phyloP scores from a whole-genome alignment of 2,797 vertebrate species.

The Takifugu rubripes region DNA sequence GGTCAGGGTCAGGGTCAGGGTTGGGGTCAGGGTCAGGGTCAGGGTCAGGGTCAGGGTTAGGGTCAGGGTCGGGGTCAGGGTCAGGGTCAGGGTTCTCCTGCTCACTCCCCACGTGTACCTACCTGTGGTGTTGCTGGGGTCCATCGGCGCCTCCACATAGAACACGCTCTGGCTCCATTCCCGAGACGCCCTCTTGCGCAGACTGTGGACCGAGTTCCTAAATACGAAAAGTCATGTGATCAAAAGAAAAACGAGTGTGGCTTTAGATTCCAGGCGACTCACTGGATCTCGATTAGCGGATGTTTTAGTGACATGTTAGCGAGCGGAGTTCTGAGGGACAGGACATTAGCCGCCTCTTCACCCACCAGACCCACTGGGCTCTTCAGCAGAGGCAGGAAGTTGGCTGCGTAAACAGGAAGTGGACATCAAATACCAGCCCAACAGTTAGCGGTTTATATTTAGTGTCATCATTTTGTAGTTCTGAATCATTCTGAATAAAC shows the following conservation, averaged over 20 bases:
- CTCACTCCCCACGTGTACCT: background rate
- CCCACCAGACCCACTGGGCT: slow-evolving; percentile 86
- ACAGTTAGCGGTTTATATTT: too few relatives aligned
- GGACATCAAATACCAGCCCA: too few relatives aligned
- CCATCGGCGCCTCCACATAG: slow-evolving; percentile 42
- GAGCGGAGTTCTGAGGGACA: slow-evolving; percentile 67
- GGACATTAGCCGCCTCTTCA: slow-evolving; percentile 73
- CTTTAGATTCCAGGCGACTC: slow-evolving; percentile 12
- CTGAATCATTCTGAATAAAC: too few relatives aligned
- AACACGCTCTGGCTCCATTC: slow-evolving; percentile 70
- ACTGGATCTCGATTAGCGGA: slow-evolving; percentile 62
- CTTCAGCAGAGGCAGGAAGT: slow-evolving; percentile 82
- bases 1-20: too few relatives aligned
- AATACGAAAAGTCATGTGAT: slow-evolving; percentile 7
- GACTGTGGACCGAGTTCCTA: slow-evolving; percentile 85
- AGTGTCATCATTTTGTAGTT: too few relatives aligned
- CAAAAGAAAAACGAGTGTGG: background rate
- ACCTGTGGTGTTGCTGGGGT: background rate
- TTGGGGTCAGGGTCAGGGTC: too few relatives aligned
- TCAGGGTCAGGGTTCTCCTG: too few relatives aligned
- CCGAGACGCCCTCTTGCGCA: slow-evolving; percentile 74
- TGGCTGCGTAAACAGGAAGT: slow-evolving; percentile 41
- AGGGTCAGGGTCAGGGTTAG: too few relatives aligned
- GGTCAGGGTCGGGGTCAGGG: too few relatives aligned
- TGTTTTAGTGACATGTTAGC: slow-evolving; percentile 82